phyloP scores from a whole-genome alignment of 2,113 vertebrate genomes.

The Ciconia maguari region DNA sequence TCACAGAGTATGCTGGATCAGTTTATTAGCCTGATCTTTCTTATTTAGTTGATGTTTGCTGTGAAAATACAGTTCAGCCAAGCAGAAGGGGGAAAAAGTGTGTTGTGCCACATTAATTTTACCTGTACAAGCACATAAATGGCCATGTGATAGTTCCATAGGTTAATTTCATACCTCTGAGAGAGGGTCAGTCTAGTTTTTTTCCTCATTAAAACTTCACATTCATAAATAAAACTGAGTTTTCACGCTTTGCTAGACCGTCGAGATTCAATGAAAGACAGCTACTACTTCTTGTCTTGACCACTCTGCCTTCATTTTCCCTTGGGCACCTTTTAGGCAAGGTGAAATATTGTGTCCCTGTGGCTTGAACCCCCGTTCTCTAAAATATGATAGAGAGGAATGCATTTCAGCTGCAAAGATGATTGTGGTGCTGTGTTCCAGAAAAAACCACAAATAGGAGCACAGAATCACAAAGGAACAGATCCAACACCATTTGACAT shows the following conservation, averaged over 20 bases:
- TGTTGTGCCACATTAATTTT: neutral
- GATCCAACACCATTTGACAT: neutral
- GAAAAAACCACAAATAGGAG: neutral
- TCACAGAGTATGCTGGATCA: neutral
- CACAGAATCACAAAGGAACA: neutral
- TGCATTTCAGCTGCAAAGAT: neutral
- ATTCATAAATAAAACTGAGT: neutral
- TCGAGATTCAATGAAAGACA: neutral
- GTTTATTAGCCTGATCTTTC: neutral
- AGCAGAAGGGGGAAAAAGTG: neutral
- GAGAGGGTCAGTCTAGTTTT: neutral
- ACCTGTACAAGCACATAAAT: neutral
- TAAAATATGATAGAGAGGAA: neutral
- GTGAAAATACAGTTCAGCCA: conserved; percentile 11
- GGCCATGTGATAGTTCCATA: neutral
- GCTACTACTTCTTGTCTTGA: neutral
- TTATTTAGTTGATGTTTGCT: conserved; percentile 32
- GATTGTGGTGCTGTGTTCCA: neutral
- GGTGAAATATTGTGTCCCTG: neutral
- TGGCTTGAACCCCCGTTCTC: neutral
- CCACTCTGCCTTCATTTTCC: neutral
- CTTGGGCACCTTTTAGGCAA: neutral
- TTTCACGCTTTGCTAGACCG: neutral
- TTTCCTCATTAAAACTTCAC: neutral
- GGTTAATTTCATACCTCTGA: conserved; percentile 12